Percentiles rank a stretch among this genome's conserved stretches.
Conservation (phyloP, 2,113 vertebrate species). For the Ciconia stormi region DNA sequence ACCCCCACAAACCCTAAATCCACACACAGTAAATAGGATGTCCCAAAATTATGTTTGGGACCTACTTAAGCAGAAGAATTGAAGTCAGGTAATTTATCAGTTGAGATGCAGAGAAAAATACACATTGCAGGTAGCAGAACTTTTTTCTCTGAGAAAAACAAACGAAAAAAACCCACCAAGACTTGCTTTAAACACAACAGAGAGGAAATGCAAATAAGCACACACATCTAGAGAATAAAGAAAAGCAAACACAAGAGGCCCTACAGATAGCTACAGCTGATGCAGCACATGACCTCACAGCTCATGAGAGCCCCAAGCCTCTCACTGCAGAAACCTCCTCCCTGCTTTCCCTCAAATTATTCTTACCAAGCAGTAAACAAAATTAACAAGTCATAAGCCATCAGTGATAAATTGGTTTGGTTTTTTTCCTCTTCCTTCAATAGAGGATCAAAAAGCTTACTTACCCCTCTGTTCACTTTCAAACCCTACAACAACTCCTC, state of each 20-base stretch:
- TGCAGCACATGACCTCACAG: neutral
- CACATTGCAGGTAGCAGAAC: neutral
- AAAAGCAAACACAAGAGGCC: neutral
- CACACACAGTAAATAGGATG: neutral
- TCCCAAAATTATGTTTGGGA: neutral
- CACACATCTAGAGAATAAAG: neutral
- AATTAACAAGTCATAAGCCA: neutral
- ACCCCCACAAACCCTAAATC: neutral
- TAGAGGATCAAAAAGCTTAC: neutral
- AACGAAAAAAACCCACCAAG: neutral
- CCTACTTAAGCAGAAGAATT: neutral
- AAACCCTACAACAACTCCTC: slow-evolving; percentile 89
- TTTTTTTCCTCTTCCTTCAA: neutral
- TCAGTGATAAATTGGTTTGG: neutral
- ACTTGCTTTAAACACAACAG: neutral
- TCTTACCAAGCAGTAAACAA: neutral
- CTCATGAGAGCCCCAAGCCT: neutral
- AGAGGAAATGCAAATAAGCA: neutral
- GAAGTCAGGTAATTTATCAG: neutral
- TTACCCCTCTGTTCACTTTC: slow-evolving; percentile 84
- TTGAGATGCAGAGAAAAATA: neutral
- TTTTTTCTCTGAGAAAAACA: neutral
- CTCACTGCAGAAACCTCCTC: neutral
- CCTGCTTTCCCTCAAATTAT: neutral
- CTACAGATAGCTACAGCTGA: neutral